Evolutionary conservation across 2,113 vertebrate genomes (phyloP).

Genomic region (Salvator merianae): DNA sequence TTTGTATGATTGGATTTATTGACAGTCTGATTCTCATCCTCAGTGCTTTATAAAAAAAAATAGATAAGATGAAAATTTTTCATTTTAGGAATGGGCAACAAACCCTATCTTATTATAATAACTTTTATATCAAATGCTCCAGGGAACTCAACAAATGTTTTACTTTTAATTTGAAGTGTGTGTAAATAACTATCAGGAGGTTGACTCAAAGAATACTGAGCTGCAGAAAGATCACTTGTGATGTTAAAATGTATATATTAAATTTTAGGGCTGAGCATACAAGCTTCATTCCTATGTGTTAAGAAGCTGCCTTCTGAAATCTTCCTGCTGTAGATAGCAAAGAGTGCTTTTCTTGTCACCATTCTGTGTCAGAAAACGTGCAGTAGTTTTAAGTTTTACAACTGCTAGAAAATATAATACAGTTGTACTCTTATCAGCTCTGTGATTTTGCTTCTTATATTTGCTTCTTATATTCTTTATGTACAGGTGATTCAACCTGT

Average conservation of each 20-base stretch:
- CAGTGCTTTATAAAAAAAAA: neutral
- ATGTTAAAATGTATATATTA: no score
- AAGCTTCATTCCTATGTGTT: no score
- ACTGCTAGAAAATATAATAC: neutral
- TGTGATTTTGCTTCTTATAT: neutral
- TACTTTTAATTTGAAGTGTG: no score
- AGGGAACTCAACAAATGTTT: neutral
- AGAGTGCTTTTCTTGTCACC: neutral
- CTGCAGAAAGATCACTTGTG: no score
- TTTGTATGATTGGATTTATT: neutral
- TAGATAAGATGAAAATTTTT: neutral
- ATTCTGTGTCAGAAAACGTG: neutral
- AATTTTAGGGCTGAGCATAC: no score
- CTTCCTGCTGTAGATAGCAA: no score
- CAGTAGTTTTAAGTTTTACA: neutral
- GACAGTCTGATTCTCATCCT: neutral
- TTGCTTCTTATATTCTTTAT: constrained; percentile 8
- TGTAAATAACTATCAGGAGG: no score
- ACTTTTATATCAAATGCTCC: neutral
- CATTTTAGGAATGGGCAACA: neutral
- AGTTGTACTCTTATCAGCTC: neutral
- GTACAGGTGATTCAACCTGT: constrained; percentile 87
- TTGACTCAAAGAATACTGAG: no score
- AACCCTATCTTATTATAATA: neutral
- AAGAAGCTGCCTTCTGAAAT: neutral